Percentiles rank a stretch among this genome's conserved stretches.
Conservation (phyloP, 2,888 invertebrate species). For the Macaria notata region DNA sequence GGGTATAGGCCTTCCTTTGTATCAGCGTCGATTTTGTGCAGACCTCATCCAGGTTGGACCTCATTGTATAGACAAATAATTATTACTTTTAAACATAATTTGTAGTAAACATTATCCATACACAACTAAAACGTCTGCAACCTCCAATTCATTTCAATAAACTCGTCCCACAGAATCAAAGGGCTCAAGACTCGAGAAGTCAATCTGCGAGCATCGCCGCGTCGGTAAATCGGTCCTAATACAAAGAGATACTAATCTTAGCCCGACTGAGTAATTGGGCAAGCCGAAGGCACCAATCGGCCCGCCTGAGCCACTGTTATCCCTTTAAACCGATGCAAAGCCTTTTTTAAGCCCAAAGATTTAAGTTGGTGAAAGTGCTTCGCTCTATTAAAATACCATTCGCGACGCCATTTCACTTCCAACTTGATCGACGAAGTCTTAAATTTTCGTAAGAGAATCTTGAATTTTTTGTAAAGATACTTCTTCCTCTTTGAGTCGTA, state of each 20-base stretch:
- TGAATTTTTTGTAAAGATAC: too few relatives aligned
- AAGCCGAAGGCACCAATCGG: slow-evolving; percentile 75
- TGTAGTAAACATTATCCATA: too few relatives aligned
- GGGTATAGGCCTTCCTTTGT: too few relatives aligned
- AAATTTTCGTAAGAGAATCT: too few relatives aligned
- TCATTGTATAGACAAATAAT: too few relatives aligned
- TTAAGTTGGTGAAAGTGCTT: slow-evolving; percentile 80
- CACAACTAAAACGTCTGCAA: too few relatives aligned
- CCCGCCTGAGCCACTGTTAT: slow-evolving; percentile 70
- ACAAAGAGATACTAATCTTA: slow-evolving; percentile 65
- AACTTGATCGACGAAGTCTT: slow-evolving; percentile 33
- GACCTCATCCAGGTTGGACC: too few relatives aligned
- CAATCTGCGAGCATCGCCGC: slow-evolving; percentile 41
- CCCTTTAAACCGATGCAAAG: slow-evolving; percentile 80
- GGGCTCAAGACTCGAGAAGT: slow-evolving; percentile 37
- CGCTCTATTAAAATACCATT: slow-evolving; percentile 78
- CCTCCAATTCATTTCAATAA: not conserved
- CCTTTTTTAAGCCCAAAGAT: slow-evolving; percentile 81
- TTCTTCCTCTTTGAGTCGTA: too few relatives aligned
- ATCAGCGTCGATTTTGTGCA: too few relatives aligned
- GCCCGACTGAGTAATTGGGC: slow-evolving; percentile 73
- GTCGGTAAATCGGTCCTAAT: slow-evolving; percentile 45
- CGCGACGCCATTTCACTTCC: slow-evolving; percentile 60
- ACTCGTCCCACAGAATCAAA: slow-evolving; percentile 25
- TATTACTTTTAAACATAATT: too few relatives aligned